phyloP scores from a whole-genome alignment of 2,888 invertebrate species.

The Argynnis bischoffii region DNA sequence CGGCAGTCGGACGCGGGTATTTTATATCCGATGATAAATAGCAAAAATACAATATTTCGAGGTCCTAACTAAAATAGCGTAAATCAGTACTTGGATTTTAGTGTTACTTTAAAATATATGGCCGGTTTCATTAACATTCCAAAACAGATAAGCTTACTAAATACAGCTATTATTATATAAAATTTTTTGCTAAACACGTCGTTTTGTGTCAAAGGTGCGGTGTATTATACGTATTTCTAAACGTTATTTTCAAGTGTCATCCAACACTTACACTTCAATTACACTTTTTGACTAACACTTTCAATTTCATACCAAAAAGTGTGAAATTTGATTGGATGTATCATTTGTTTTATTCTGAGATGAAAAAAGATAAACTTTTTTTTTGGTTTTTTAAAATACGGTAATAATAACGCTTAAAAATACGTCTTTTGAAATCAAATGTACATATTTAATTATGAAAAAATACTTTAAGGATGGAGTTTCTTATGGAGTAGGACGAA shows the following conservation, averaged over 20 bases:
- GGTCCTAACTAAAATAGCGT: conserved; percentile 59
- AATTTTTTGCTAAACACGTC: conserved; percentile 48
- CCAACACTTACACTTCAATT: conserved; percentile 10
- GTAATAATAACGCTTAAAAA: too few species aligned
- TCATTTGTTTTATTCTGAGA: background rate
- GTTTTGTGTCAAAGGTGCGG: conserved; percentile 38
- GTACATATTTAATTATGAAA: background rate
- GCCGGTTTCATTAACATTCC: conserved; percentile 68
- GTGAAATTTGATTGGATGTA: too few species aligned
- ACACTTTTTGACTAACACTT: too few species aligned
- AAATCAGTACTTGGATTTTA: conserved; percentile 61
- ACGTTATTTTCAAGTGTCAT: background rate
- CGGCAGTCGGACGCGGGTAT: conserved; percentile 41
- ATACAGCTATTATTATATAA: conserved; percentile 70
- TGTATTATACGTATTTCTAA: background rate
- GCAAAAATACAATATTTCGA: conserved; percentile 71
- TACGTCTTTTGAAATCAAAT: too few species aligned
- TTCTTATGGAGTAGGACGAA: conserved; percentile 35
- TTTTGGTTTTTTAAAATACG: background rate
- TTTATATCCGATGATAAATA: conserved; percentile 47
- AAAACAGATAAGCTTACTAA: conserved; percentile 53
- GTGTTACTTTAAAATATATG: conserved; percentile 55
- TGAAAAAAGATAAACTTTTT: conserved; percentile 7
- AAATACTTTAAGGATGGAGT: conserved; percentile 16
- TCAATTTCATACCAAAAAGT: too few species aligned